Evolutionary conservation across 92 coral and sea anemone genomes (phyloP).

Genomic region (Chrysogorgia sp.): DNA sequence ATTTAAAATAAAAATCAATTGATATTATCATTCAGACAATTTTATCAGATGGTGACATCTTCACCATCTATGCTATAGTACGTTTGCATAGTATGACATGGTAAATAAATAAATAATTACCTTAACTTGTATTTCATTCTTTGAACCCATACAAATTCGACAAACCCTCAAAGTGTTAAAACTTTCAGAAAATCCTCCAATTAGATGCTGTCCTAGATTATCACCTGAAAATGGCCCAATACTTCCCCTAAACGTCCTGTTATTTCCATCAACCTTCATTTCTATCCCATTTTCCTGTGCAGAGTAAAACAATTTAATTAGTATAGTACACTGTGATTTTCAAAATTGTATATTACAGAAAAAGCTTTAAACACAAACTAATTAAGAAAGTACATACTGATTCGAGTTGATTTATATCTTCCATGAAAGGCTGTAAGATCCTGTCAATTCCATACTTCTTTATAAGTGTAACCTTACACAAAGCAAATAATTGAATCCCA

Average conservation of each 20-base stretch:
- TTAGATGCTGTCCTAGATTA: neutral
- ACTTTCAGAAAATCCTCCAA: constrained; percentile 3
- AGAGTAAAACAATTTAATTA: too few relatives aligned
- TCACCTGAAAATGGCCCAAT: neutral
- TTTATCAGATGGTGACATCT: neutral
- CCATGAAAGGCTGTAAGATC: constrained; percentile 26
- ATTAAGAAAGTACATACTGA: too few relatives aligned
- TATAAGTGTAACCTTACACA: constrained; percentile 18
- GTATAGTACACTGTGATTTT: neutral
- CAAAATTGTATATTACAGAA: too few relatives aligned
- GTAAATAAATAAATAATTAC: neutral
- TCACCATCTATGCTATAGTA: neutral
- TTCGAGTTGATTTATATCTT: constrained; percentile 21
- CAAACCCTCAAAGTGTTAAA: neutral
- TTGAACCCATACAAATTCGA: constrained; percentile 5
- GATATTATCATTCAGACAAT: neutral
- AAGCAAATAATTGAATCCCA: constrained; percentile 36
- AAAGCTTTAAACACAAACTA: too few relatives aligned
- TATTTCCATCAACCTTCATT: neutral
- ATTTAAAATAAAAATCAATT: neutral
- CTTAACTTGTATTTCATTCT: neutral
- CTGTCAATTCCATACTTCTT: constrained; percentile 39
- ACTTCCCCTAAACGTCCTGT: neutral
- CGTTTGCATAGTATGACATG: neutral
- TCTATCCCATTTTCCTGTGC: neutral